Conservation (phyloP, 1,140 invertebrate genomes). For the Brachionus calyciflorus region DNA sequence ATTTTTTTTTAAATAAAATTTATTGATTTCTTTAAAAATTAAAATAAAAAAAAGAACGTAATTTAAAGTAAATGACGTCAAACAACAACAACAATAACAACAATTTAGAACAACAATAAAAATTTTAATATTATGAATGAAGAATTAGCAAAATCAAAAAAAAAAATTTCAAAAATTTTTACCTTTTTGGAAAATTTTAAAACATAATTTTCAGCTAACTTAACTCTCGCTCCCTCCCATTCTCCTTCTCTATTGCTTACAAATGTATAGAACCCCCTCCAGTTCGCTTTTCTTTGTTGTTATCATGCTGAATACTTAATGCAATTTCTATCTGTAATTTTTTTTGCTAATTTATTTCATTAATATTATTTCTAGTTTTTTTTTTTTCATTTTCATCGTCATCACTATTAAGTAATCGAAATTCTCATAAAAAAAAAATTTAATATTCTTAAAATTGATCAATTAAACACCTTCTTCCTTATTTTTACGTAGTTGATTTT, state of each 20-base stretch:
- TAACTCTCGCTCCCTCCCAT: neutral
- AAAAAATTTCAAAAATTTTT: slow-evolving; percentile 20
- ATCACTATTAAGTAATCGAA: slow-evolving; percentile 34
- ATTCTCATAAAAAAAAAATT: neutral
- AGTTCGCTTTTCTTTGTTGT: too few species aligned
- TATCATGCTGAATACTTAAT: slow-evolving; percentile 39
- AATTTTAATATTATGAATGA: slow-evolving; percentile 45
- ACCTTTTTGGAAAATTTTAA: slow-evolving; percentile 19
- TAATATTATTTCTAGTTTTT: slow-evolving; percentile 29
- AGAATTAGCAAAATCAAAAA: slow-evolving; percentile 4
- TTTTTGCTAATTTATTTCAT: slow-evolving; percentile 9
- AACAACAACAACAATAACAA: neutral
- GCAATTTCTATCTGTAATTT: neutral
- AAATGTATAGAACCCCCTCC: too few species aligned
- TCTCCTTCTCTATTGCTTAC: too few species aligned
- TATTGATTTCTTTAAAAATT: slow-evolving; percentile 22
- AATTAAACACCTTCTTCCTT: neutral
- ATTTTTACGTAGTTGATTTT: neutral
- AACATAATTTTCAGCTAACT: slow-evolving; percentile 17
- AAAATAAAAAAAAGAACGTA: slow-evolving; percentile 25
- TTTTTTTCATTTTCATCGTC: too few species aligned
- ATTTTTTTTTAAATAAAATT: neutral
- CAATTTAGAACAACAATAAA: neutral
- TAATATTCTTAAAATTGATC: neutral
- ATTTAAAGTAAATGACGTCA: slow-evolving; percentile 33